phyloP scores from a whole-genome alignment of 2,888 invertebrate genomes.

The Drosophila kuntzei region DNA sequence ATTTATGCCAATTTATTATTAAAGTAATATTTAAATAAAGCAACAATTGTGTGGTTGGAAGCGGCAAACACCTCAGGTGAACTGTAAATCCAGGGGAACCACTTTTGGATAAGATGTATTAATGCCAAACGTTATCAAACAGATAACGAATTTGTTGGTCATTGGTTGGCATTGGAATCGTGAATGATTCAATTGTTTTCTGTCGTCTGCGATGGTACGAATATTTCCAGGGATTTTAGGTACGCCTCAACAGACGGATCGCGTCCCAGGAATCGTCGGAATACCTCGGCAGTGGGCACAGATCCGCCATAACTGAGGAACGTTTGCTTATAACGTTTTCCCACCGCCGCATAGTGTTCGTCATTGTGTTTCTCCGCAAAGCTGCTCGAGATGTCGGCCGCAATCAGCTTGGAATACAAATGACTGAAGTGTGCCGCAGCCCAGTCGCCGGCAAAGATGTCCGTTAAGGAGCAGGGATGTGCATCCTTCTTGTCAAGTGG shows the following conservation, averaged over 20 bases:
- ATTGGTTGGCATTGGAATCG: constrained; percentile 13
- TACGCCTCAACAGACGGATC: constrained; percentile 95
- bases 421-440: constrained; percentile 94
- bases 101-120: constrained; percentile 21
- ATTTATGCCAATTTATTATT: constrained; percentile 48
- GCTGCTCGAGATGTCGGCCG: constrained; percentile 95
- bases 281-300: constrained; percentile 93
- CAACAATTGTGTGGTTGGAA: constrained; percentile 36
- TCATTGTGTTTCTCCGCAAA: constrained; percentile 87
- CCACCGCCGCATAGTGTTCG: constrained; percentile 86
- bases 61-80: constrained; percentile 9
- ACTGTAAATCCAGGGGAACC: constrained; percentile 37
- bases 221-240: constrained; percentile 86
- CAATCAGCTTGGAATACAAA: constrained; percentile 95
- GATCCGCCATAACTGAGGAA: constrained; percentile 94
- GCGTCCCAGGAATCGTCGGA: constrained; percentile 95
- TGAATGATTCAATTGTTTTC: constrained; percentile 58
- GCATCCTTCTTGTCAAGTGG: constrained; percentile 92
- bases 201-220: constrained; percentile 78
- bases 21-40: constrained; percentile 54
- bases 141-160: constrained; percentile 48
- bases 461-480: constrained; percentile 93
- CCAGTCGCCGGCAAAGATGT: constrained; percentile 93
- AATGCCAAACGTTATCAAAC: constrained; percentile 35
- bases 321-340: constrained; percentile 91